A percentile compares a stretch with the other conserved stretches of the same genome.
Evolutionary conservation across 2,888 invertebrate species (phyloP).

Genomic region (Heliconius hortense): DNA sequence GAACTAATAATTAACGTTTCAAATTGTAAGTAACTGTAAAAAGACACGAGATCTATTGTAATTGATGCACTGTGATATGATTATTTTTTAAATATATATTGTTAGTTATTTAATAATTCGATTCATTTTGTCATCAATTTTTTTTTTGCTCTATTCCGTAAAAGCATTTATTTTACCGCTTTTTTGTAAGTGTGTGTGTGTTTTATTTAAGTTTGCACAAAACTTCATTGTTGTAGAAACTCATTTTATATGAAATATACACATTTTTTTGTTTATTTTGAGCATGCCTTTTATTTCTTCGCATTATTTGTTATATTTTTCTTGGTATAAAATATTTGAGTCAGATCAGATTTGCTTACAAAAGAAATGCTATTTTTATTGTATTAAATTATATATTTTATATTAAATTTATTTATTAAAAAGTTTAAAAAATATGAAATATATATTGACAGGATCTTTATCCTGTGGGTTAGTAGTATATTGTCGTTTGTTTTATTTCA

Average conservation of each 20-base stretch:
- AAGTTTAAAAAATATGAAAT: background rate
- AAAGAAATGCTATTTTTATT: no score
- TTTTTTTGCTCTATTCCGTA: conserved; percentile 24
- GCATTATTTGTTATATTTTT: background rate
- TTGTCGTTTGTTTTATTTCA: no score
- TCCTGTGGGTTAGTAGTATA: no score
- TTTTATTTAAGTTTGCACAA: conserved; percentile 24
- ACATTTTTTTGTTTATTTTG: conserved; percentile 16
- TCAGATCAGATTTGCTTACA: background rate
- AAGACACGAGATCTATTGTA: conserved; percentile 43
- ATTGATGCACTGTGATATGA: conserved; percentile 46
- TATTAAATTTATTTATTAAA: background rate
- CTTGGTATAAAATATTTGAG: background rate
- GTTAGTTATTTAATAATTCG: conserved; percentile 25
- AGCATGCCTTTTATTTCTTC: conserved; percentile 13
- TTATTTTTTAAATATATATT: conserved; percentile 26
- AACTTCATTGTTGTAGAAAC: conserved; percentile 12
- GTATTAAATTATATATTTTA: no score
- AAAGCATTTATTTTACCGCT: conserved; percentile 31
- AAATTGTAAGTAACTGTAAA: conserved; percentile 8
- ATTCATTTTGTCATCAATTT: conserved; percentile 22
- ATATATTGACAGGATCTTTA: background rate
- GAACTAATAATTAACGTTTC: background rate
- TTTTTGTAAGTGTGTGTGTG: conserved; percentile 18
- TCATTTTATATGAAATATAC: conserved; percentile 14